Evolutionary conservation across 2,797 vertebrate species (phyloP).

Genomic region (Vultur gryphus): DNA sequence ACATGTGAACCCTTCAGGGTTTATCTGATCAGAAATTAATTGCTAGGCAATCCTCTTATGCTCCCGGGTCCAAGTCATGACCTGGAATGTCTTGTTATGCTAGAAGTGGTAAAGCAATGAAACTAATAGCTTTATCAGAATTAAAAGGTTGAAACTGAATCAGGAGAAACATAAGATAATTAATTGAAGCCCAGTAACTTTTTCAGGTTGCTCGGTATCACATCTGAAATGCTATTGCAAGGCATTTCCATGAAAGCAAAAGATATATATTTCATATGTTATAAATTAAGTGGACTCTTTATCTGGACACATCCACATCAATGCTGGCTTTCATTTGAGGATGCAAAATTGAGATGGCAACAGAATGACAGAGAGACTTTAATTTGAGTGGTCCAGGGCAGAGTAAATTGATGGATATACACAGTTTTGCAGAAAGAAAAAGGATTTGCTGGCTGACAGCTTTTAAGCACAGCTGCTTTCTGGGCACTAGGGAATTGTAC

Average conservation of each 20-base stretch:
- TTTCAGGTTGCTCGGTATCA: background rate
- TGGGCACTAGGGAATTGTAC: background rate
- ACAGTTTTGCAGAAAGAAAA: background rate
- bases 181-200: background rate
- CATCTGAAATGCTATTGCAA: background rate
- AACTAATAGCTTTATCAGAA: background rate
- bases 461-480: slow-evolving; percentile 23
- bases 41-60: background rate
- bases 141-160: background rate
- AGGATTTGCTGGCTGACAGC: background rate
- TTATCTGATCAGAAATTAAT: background rate
- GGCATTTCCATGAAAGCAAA: background rate
- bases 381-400: background rate
- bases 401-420: background rate
- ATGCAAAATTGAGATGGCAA: background rate
- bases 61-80: background rate
- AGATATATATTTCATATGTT: background rate
- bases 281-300: background rate
- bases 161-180: background rate
- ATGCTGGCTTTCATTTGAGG: background rate
- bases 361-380: background rate
- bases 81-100: background rate
- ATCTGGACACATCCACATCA: background rate
- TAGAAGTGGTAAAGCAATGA: background rate
- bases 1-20: background rate